Conservation (phyloP, 2,888 invertebrate genomes). For the Phengaris alcon region DNA sequence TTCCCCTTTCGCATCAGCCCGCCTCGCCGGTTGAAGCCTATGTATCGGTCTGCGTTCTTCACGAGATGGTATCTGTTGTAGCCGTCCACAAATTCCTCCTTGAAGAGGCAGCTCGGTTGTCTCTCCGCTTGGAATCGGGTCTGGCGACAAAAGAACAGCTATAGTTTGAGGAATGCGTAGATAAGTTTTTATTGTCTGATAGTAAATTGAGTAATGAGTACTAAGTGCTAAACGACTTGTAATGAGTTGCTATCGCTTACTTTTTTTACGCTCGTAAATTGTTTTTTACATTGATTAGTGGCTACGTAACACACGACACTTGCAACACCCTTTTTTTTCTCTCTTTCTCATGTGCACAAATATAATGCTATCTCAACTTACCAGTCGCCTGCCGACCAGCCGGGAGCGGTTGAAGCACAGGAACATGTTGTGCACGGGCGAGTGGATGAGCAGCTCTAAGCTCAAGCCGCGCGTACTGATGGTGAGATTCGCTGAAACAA, state of each 20-base stretch:
- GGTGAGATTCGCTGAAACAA: conserved; percentile 83
- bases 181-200: background rate
- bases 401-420: conserved; percentile 88
- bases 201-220: conserved; percentile 8
- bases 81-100: conserved; percentile 81
- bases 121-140: conserved; percentile 79
- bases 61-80: conserved; percentile 82
- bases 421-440: conserved; percentile 85
- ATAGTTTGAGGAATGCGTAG: background rate
- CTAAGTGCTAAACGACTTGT: background rate
- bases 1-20: conserved; percentile 73
- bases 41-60: conserved; percentile 79
- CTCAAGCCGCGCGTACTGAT: conserved; percentile 81
- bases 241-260: conserved; percentile 10
- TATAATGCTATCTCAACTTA: conserved; percentile 46
- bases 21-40: conserved; percentile 82
- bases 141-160: conserved; percentile 51
- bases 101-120: conserved; percentile 81
- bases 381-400: conserved; percentile 84
- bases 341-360: background rate
- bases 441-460: conserved; percentile 82
- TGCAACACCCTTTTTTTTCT: background rate
- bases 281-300: background rate
- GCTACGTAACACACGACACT: background rate
- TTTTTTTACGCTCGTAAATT: background rate